Conservation (phyloP, 64 coral and sea anemone genomes). For the Dendronephthya gigantea region DNA sequence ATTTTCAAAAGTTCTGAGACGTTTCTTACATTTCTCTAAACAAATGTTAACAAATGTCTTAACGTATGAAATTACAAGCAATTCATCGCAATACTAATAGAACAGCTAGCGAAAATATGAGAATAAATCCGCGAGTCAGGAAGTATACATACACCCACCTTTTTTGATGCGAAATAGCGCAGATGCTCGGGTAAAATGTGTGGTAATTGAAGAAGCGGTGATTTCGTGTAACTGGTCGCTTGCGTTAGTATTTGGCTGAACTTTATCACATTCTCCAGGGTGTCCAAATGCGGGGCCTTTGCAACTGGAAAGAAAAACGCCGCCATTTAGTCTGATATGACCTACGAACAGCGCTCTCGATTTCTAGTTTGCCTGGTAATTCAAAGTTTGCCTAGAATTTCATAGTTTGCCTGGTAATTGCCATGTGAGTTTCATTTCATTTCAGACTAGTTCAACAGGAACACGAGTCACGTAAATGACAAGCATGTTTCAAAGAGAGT, state of each 20-base stretch:
- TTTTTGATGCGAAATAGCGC: conserved; percentile 66
- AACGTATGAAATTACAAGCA: background rate
- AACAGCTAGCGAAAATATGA: no score
- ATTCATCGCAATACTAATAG: no score
- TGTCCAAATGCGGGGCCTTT: conserved; percentile 69
- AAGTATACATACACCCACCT: conserved; percentile 24
- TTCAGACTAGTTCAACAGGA: no score
- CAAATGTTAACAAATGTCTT: background rate
- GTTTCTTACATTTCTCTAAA: background rate
- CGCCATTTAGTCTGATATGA: no score
- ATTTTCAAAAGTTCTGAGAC: background rate
- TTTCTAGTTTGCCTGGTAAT: no score
- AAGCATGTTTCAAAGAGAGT: no score
- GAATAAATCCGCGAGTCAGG: no score
- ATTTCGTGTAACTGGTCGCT: conserved; percentile 61
- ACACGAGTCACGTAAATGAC: no score
- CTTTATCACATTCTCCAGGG: conserved; percentile 81
- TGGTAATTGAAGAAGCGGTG: conserved; percentile 70
- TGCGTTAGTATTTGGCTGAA: conserved; percentile 70
- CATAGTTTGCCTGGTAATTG: no score
- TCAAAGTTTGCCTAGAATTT: no score
- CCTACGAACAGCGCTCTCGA: no score
- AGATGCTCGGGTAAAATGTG: conserved; percentile 72
- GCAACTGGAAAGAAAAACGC: conserved; percentile 26
- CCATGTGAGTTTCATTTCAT: no score